phyloP scores from a whole-genome alignment of 2,113 vertebrate genomes.

The Galemys pyrenaicus region DNA sequence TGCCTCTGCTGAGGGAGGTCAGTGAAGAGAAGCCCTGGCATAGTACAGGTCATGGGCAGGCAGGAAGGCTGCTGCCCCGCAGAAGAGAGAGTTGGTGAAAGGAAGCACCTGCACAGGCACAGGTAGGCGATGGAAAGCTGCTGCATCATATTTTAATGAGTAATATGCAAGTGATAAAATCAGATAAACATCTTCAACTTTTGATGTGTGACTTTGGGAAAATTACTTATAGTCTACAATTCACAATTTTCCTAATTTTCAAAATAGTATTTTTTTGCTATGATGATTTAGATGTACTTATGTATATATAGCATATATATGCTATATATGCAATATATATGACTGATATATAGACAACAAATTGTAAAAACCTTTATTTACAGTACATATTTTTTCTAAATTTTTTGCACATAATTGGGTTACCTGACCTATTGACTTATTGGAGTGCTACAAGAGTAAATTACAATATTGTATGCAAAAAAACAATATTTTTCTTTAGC shows the following conservation, averaged over 20 bases:
- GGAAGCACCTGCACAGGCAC: too few species aligned
- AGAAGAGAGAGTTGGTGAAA: too few species aligned
- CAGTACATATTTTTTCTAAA: not conserved
- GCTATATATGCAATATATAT: too few species aligned
- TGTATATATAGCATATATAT: not conserved
- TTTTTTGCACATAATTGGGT: not conserved
- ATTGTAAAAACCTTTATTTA: not conserved
- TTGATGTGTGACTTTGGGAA: not conserved
- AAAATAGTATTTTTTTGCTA: not conserved
- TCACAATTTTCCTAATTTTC: not conserved
- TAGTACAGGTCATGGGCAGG: too few species aligned
- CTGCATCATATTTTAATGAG: not conserved
- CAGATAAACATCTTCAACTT: slow-evolving; percentile 24
- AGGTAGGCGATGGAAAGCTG: too few species aligned
- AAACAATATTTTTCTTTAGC: not conserved
- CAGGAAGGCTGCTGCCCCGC: too few species aligned
- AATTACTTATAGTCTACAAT: not conserved
- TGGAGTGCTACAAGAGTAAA: not conserved
- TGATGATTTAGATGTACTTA: not conserved
- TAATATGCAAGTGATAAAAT: not conserved
- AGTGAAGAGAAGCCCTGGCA: too few species aligned
- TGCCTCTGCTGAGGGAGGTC: too few species aligned
- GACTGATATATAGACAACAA: not conserved
- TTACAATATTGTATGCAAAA: not conserved
- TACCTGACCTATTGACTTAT: not conserved